These are phyloP conservation scores for Turritopsis rubra DNA, from an alignment of 30 jellyfish, hydroid and myxozoan genomes.

Conservation along the genomic window DNA sequence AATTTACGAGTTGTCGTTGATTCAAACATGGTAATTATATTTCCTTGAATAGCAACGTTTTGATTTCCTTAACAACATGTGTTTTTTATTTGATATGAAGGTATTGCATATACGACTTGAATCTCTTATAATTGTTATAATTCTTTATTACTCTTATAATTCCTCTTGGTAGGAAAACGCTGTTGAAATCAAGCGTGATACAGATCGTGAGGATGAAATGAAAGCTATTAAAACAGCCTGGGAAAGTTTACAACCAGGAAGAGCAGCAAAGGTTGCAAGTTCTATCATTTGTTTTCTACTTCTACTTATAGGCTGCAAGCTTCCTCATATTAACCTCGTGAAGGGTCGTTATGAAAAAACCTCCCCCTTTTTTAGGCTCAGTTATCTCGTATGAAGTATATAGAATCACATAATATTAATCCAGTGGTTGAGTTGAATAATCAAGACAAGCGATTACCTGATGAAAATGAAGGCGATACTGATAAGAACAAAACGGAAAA, in stretches of 20 bases:
- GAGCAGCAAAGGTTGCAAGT: constrained; percentile 89
- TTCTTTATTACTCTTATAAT: not conserved
- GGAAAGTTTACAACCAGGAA: constrained; percentile 94
- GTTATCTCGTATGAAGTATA: constrained; percentile 55
- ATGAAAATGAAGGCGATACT: not conserved
- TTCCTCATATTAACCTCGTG: too few relatives aligned
- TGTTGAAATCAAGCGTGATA: constrained; percentile 63
- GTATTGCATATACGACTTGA: too few relatives aligned
- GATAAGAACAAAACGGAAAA: not conserved
- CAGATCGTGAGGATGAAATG: constrained; percentile 86
- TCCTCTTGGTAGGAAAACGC: constrained; percentile 41
- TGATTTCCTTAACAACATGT: too few relatives aligned
- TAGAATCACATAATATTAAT: constrained; percentile 35
- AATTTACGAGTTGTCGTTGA: constrained; percentile 72
- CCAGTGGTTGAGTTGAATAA: not conserved
- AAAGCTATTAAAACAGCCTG: constrained; percentile 96
- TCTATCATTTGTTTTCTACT: not conserved
- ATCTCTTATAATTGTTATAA: too few relatives aligned
- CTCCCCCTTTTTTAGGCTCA: constrained; percentile 56
- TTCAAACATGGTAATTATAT: constrained; percentile 45
- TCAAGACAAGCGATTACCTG: not conserved
- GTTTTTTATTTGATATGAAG: not conserved
- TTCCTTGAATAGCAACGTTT: not conserved
- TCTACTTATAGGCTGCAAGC: too few relatives aligned
- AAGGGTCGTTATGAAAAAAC: too few relatives aligned